Evolutionary conservation across 2,113 vertebrate genomes (phyloP), one percentile per base, ranked within the genome.

Genomic region (Aramus guarauna): DNA sequence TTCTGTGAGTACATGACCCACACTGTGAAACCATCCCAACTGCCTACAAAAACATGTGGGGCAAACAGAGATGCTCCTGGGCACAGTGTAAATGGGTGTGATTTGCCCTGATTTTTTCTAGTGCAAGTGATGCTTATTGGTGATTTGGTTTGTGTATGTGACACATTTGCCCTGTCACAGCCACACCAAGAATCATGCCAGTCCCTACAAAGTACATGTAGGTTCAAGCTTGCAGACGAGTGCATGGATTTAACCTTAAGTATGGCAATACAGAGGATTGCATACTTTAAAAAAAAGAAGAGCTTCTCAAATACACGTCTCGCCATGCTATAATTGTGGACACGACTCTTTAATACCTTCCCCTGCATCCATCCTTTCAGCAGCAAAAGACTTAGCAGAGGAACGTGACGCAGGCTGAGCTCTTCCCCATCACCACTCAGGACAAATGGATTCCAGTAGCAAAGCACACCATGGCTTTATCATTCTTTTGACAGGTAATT

Each of bases 401-500:
- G 68, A 78, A 60, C 1, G 2, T 16, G 67, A 75, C 11, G 11
- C 64, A 92, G 64, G 72, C 86, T 87, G 87, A 93, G 80, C 58
- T 77, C 88, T 95, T 97, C 88, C 81, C 66, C 85, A 59, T 89
- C 91, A 87, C 93, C 87, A 81, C 66, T 90, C 89, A 85, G 91
- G 91, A 96, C 92, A 95, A 97, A 97, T 97, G 88, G 71, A 64
- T 87, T 91, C 94, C 94, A 95, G 87, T 32, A 92, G 94, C 89
- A 88, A 91, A 91, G 71, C 63, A 82, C 89, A 69, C 63, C 0
- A 0, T 86, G 95, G 67, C 82, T 97, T 97, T 96, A 97, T 97
- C 96, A 97, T 93, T 64, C 75, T 80, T 92, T 67, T 97, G 97
- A 97, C 96, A 97, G 95, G 96, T 96, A 96, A 97, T 97, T 97